Evolutionary conservation across 1,140 invertebrate species (phyloP).

Genomic region (Stegodyphus dumicola): DNA sequence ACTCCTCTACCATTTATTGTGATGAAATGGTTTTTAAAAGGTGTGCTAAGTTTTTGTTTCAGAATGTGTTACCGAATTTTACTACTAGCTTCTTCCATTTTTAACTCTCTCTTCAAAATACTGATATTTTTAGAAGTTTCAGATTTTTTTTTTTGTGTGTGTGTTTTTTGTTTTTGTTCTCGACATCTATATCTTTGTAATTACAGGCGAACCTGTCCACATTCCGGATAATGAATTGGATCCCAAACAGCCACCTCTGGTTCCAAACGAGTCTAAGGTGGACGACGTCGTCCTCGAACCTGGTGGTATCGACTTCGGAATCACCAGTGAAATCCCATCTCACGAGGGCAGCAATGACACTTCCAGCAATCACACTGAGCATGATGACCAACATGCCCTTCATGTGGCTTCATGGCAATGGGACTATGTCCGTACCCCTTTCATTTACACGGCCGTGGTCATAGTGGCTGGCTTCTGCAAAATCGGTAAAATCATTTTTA

Average conservation of each 20-base stretch:
- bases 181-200: neutral
- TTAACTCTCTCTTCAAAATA: neutral
- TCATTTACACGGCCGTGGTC: constrained; percentile 73
- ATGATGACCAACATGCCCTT: constrained; percentile 63
- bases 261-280: neutral
- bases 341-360: neutral
- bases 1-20: no score
- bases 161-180: neutral
- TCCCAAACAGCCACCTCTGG: neutral
- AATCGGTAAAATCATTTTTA: constrained; percentile 70
- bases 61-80: no score
- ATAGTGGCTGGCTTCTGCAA: constrained; percentile 74
- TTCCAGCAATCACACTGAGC: neutral
- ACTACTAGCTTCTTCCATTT: neutral
- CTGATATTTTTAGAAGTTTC: neutral
- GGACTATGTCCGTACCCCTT: constrained; percentile 72
- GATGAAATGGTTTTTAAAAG: no score
- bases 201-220: constrained; percentile 25
- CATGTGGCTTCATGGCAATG: constrained; percentile 72
- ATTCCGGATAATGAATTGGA: constrained; percentile 34
- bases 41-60: no score
- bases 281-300: neutral
- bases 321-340: neutral
- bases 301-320: neutral
- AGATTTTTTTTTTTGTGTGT: neutral